phyloP scores from a whole-genome alignment of 2,888 invertebrate genomes.

The Opisthograptis luteolata region DNA sequence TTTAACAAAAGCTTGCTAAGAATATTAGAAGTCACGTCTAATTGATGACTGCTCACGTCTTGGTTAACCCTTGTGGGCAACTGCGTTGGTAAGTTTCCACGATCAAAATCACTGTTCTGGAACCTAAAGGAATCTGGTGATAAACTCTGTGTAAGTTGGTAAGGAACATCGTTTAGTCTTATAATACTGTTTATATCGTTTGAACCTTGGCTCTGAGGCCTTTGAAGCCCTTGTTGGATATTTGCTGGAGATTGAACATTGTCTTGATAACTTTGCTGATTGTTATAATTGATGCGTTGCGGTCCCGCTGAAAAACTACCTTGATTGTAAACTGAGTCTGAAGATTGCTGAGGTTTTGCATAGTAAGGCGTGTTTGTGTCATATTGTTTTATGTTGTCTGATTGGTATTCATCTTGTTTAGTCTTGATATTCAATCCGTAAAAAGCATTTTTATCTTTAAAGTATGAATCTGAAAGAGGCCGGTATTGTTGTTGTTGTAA shows the following conservation, averaged over 20 bases:
- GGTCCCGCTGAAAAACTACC: constrained; percentile 48
- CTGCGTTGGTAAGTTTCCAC: constrained; percentile 60
- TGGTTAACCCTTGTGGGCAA: constrained; percentile 72
- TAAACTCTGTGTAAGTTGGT: constrained; percentile 64
- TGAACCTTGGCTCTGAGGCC: constrained; percentile 52
- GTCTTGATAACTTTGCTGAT: constrained; percentile 58
- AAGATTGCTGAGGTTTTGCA: constrained; percentile 53
- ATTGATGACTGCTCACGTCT: constrained; percentile 73
- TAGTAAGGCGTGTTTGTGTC: constrained; percentile 56
- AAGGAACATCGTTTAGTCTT: constrained; percentile 73
- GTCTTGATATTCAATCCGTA: constrained; percentile 69
- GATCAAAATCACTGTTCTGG: constrained; percentile 65
- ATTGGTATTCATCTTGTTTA: constrained; percentile 59
- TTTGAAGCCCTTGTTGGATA: constrained; percentile 52
- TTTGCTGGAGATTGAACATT: constrained; percentile 55
- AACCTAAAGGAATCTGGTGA: constrained; percentile 56
- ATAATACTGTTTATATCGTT: constrained; percentile 62
- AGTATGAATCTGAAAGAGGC: constrained; percentile 68
- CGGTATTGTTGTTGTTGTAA: constrained; percentile 65
- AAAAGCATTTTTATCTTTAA: constrained; percentile 72
- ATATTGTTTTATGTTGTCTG: constrained; percentile 56
- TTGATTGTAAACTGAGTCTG: constrained; percentile 54
- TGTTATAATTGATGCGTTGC: constrained; percentile 51
- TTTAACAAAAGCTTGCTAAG: constrained; percentile 64
- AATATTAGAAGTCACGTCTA: constrained; percentile 68